Percentiles rank a stretch among this genome's conserved stretches.
phyloP scores from a whole-genome alignment of 2,113 vertebrate species.

The Odobenus rosmarus region DNA sequence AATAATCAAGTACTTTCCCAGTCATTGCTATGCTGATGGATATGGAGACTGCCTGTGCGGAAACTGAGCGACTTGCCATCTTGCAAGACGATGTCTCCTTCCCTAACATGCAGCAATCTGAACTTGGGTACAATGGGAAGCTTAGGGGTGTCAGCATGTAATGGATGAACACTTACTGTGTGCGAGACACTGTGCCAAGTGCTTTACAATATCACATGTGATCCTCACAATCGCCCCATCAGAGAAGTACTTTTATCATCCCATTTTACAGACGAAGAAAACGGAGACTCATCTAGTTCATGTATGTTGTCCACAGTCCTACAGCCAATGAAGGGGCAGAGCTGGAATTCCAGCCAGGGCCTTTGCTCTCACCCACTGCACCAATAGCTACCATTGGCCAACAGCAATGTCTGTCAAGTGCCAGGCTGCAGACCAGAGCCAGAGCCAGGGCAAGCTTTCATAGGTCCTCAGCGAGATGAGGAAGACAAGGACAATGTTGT shows the following conservation, averaged over 20 bases:
- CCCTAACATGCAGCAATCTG: background rate
- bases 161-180: background rate
- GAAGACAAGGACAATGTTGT: background rate
- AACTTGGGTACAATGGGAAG: background rate
- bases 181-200: background rate
- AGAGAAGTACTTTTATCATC: background rate
- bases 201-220: background rate
- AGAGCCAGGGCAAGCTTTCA: background rate
- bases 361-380: background rate
- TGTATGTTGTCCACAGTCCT: background rate
- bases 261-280: constrained; percentile 12
- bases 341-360: background rate
- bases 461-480: background rate
- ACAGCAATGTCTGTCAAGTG: background rate
- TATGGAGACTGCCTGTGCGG: background rate
- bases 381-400: background rate
- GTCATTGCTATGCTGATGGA: background rate
- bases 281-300: background rate
- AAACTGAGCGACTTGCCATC: background rate
- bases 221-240: background rate
- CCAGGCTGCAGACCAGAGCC: background rate
- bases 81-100: background rate
- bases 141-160: background rate
- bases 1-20: background rate
- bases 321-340: background rate